Percentiles rank a stretch among this genome's conserved stretches.
Evolutionary conservation across 1,140 invertebrate genomes (phyloP).

Genomic region (Helicoverpa zea): DNA sequence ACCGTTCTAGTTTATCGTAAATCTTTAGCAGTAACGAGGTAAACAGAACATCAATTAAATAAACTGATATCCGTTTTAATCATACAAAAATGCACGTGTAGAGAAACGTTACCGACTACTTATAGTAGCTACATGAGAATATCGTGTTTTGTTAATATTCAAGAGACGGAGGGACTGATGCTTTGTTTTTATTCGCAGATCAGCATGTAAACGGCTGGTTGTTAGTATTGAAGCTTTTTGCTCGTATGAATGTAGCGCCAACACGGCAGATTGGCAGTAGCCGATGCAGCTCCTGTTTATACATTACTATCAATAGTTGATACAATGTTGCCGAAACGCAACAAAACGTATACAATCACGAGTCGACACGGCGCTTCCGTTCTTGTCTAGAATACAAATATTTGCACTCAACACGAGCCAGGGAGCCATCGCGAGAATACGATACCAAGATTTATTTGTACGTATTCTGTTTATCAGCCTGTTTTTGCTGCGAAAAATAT

Average conservation of each 20-base stretch:
- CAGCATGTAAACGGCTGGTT: slow-evolving; percentile 34
- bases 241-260: neutral
- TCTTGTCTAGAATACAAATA: slow-evolving; percentile 57
- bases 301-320: slow-evolving; percentile 46
- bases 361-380: slow-evolving; percentile 55
- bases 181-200: slow-evolving; percentile 19
- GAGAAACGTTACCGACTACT: neutral
- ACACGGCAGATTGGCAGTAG: slow-evolving; percentile 35
- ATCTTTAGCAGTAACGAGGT: neutral
- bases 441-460: slow-evolving; percentile 24
- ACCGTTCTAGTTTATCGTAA: slow-evolving; percentile 21
- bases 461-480: neutral
- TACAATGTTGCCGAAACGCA: slow-evolving; percentile 46
- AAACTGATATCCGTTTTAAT: slow-evolving; percentile 1
- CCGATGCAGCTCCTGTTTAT: slow-evolving; percentile 40
- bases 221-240: slow-evolving; percentile 34
- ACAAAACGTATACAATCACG: slow-evolving; percentile 44
- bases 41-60: slow-evolving; percentile 26
- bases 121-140: neutral
- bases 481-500: neutral
- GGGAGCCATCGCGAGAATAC: slow-evolving; percentile 14
- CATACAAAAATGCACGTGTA: neutral
- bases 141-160: neutral
- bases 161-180: neutral
- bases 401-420: slow-evolving; percentile 44